Evolutionary conservation across 2,797 vertebrate species (phyloP).

Genomic region (Sebastes trivittatus): DNA sequence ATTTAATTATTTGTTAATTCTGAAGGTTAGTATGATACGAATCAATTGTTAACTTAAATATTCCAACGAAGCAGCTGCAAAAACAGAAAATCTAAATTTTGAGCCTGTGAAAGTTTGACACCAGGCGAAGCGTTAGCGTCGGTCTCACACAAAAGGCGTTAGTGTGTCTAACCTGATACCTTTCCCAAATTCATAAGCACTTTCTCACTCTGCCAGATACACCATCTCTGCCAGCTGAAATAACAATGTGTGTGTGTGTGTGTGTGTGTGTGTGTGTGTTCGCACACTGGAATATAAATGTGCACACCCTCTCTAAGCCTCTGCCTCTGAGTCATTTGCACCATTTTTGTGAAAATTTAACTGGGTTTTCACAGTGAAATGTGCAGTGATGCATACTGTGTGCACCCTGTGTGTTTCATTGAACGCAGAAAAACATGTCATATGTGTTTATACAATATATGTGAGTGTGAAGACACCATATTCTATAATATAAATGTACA

Average conservation of each 20-base stretch:
- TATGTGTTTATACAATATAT: neutral
- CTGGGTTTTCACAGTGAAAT: constrained; percentile 11
- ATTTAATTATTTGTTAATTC: neutral
- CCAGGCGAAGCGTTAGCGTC: neutral
- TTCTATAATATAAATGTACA: neutral
- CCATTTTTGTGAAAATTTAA: neutral
- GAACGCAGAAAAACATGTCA: neutral
- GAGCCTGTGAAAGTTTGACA: constrained; percentile 2
- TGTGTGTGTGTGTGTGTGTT: neutral
- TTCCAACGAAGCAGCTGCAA: neutral
- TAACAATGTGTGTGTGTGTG: constrained; percentile 17
- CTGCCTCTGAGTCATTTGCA: constrained; percentile 25
- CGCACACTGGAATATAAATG: neutral
- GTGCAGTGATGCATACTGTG: neutral
- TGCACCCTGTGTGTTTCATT: neutral
- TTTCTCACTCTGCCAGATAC: constrained; percentile 32
- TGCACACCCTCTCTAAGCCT: constrained; percentile 6
- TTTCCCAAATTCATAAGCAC: constrained; percentile 30
- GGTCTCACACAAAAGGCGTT: constrained; percentile 29
- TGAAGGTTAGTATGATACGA: neutral
- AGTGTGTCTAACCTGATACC: constrained; percentile 32
- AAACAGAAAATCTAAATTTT: neutral
- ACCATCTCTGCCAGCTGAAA: constrained; percentile 38
- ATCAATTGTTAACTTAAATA: neutral
- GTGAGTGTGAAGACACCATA: neutral